Conservation (phyloP, 2,888 invertebrate species). For the Leucophora obtusa region DNA sequence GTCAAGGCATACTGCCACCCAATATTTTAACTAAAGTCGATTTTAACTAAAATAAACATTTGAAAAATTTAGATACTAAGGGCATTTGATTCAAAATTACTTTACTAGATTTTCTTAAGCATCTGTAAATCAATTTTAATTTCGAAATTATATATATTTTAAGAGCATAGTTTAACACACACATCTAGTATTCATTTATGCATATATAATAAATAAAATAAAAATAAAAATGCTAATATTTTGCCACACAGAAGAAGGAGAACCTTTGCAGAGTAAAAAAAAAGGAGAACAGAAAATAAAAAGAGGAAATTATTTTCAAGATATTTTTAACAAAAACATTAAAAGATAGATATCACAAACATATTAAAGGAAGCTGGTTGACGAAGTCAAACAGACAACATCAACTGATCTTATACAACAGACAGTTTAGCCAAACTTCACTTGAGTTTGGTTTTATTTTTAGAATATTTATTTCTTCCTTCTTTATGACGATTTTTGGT, state of each 20-base stretch:
- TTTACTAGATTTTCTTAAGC: too few species aligned
- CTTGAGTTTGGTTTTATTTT: not conserved
- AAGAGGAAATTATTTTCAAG: not conserved
- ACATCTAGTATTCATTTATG: constrained; percentile 48
- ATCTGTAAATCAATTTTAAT: too few species aligned
- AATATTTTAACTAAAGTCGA: too few species aligned
- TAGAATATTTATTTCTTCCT: constrained; percentile 3
- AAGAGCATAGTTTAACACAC: not conserved
- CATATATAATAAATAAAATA: constrained; percentile 53
- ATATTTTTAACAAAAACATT: constrained; percentile 15
- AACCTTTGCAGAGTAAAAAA: not conserved
- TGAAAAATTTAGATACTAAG: too few species aligned
- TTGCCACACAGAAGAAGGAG: constrained; percentile 41
- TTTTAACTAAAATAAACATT: too few species aligned
- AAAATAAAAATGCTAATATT: constrained; percentile 61
- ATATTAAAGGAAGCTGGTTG: constrained; percentile 34
- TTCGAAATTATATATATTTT: too few species aligned
- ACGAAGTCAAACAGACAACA: not conserved
- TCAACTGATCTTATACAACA: not conserved
- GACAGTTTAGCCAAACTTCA: not conserved
- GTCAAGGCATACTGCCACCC: too few species aligned
- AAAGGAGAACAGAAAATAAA: constrained; percentile 10
- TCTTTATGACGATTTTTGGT: not conserved
- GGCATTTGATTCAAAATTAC: too few species aligned
- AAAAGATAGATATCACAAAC: constrained; percentile 22